Percentiles rank a stretch among this genome's conserved stretches.
Evolutionary conservation across 1,140 invertebrate genomes (phyloP).

Genomic region (Aricia agestis): DNA sequence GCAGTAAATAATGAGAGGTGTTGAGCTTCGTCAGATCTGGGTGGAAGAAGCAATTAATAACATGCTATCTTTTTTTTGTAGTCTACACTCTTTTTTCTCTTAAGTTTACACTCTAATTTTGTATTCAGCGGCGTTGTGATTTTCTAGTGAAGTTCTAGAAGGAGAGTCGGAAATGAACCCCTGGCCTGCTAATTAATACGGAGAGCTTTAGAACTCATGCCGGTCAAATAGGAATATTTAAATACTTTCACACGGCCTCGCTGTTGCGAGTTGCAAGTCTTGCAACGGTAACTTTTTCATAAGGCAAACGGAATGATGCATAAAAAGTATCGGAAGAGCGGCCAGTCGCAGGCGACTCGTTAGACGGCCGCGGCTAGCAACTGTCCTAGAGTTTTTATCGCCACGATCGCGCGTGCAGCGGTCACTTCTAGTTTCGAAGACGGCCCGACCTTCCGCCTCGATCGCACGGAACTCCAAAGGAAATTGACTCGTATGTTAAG

Average conservation of each 20-base stretch:
- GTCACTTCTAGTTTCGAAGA: conserved; percentile 60
- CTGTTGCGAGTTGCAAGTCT: background rate
- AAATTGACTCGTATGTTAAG: conserved; percentile 1
- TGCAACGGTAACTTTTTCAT: conserved; percentile 27
- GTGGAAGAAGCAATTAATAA: conserved; percentile 48
- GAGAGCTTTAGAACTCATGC: background rate
- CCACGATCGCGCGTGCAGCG: conserved; percentile 58
- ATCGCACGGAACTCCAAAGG: background rate
- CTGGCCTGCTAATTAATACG: too few relatives aligned
- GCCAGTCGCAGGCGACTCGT: conserved; percentile 42
- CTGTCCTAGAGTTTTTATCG: conserved; percentile 56
- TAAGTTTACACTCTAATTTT: too few relatives aligned
- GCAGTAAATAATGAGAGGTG: conserved; percentile 74
- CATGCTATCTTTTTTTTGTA: background rate
- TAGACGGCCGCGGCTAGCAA: conserved; percentile 40
- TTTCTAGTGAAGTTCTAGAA: too few relatives aligned
- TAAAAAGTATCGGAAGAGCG: conserved; percentile 26
- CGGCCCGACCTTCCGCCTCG: conserved; percentile 46
- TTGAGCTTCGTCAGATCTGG: conserved; percentile 52
- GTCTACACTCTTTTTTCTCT: too few relatives aligned
- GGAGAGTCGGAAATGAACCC: too few relatives aligned
- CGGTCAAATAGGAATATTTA: conserved; percentile 26
- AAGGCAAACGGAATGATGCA: conserved; percentile 30
- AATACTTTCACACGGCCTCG: conserved; percentile 5
- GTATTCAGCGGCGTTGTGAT: too few relatives aligned